Percentiles rank a stretch among this genome's conserved stretches.
Evolutionary conservation across 1,140 invertebrate genomes (phyloP).

Genomic region (Metopolophium dirhodum): DNA sequence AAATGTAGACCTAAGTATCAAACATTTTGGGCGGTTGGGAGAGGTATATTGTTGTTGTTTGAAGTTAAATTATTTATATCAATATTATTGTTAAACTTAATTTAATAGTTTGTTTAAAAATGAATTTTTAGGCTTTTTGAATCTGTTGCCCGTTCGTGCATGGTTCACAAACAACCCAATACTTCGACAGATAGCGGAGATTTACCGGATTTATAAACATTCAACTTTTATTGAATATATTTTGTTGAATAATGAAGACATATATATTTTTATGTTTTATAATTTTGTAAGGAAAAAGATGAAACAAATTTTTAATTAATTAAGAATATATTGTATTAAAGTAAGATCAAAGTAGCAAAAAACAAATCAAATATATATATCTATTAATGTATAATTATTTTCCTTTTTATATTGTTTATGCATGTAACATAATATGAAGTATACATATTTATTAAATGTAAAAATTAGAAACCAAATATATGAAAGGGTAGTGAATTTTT

Average conservation of each 20-base stretch:
- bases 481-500: conserved; percentile 52
- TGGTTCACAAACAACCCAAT: conserved; percentile 68
- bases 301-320: neutral
- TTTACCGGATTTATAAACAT: conserved; percentile 42
- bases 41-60: too few relatives aligned
- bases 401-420: conserved; percentile 29
- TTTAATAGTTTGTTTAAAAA: conserved; percentile 56
- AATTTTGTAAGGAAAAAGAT: neutral
- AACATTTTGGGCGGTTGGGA: too few relatives aligned
- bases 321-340: conserved; percentile 18
- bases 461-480: conserved; percentile 31
- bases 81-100: neutral
- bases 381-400: conserved; percentile 34
- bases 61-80: neutral
- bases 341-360: conserved; percentile 35
- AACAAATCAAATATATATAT: neutral
- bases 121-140: conserved; percentile 80
- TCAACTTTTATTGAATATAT: neutral
- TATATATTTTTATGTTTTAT: conserved; percentile 37
- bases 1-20: too few relatives aligned
- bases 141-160: conserved; percentile 91
- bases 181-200: neutral
- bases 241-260: neutral
- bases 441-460: conserved; percentile 36
- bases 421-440: conserved; percentile 45